phyloP scores from a whole-genome alignment of 2,888 invertebrate genomes.

The Rhamphomyia laevipes region DNA sequence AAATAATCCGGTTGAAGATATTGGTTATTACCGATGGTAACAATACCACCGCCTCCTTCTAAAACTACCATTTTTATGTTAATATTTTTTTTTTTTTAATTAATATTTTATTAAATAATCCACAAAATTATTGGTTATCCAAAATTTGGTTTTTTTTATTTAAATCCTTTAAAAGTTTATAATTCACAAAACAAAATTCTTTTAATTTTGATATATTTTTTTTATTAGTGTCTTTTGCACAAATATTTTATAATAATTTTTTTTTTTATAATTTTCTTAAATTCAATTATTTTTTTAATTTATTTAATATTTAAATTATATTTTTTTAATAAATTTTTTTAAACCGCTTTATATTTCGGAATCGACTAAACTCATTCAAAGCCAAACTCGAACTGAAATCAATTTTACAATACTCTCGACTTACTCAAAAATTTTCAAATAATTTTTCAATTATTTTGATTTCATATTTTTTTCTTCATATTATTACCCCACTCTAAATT shows the following conservation, averaged over 20 bases:
- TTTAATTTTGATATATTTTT: not conserved
- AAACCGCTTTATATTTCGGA: slow-evolving; percentile 19
- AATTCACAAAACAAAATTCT: not conserved
- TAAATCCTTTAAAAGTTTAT: not conserved
- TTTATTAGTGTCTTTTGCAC: not conserved
- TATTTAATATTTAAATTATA: not conserved
- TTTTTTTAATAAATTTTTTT: not conserved
- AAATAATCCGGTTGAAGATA: slow-evolving; percentile 94
- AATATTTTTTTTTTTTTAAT: slow-evolving; percentile 3
- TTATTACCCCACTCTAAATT: not conserved
- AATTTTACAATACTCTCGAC: slow-evolving; percentile 9
- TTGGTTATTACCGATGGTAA: slow-evolving; percentile 81
- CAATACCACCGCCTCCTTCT: slow-evolving; percentile 82
- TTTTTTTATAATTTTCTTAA: not conserved
- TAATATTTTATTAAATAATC: not conserved
- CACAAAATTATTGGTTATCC: no score
- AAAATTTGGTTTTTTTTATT: not conserved
- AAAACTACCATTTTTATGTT: slow-evolving; percentile 63
- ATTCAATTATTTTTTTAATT: not conserved
- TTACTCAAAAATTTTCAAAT: slow-evolving; percentile 5
- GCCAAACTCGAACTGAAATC: slow-evolving; percentile 35
- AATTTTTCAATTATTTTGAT: slow-evolving; percentile 7
- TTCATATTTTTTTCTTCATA: not conserved
- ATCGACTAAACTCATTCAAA: slow-evolving; percentile 31
- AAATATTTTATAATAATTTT: not conserved